These are phyloP conservation scores for Bombus picipes DNA, from an alignment of 1,140 invertebrate species.

Conservation along the genomic window DNA sequence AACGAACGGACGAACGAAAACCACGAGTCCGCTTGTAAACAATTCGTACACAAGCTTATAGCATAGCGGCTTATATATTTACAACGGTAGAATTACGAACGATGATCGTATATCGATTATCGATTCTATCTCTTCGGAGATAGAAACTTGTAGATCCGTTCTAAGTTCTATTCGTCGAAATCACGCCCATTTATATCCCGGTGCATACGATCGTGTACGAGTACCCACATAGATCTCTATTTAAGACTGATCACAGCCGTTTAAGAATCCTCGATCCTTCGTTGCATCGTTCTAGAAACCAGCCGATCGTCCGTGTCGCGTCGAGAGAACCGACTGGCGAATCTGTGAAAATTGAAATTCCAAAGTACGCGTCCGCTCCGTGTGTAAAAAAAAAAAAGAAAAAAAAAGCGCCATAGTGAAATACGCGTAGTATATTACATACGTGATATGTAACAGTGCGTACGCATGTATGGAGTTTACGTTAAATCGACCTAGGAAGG, in stretches of 20 bases:
- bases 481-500: constrained; percentile 30
- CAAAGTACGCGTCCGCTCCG: not conserved
- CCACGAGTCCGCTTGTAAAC: no score
- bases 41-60: no score
- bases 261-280: not conserved
- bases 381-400: not conserved
- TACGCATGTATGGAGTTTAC: not conserved
- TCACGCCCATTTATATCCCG: not conserved
- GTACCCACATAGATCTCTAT: not conserved
- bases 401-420: not conserved
- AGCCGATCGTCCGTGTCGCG: not conserved
- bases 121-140: no score
- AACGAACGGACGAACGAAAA: no score
- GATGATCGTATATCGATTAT: no score
- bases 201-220: no score
- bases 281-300: not conserved
- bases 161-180: not conserved
- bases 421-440: not conserved
- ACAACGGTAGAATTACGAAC: no score
- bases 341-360: not conserved
- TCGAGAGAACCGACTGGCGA: rapidly evolving
- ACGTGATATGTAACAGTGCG: not conserved
- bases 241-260: not conserved
- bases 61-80: no score
- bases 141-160: no score